Conservation (phyloP, 1,140 invertebrate species). For the Eubasilissa regina region DNA sequence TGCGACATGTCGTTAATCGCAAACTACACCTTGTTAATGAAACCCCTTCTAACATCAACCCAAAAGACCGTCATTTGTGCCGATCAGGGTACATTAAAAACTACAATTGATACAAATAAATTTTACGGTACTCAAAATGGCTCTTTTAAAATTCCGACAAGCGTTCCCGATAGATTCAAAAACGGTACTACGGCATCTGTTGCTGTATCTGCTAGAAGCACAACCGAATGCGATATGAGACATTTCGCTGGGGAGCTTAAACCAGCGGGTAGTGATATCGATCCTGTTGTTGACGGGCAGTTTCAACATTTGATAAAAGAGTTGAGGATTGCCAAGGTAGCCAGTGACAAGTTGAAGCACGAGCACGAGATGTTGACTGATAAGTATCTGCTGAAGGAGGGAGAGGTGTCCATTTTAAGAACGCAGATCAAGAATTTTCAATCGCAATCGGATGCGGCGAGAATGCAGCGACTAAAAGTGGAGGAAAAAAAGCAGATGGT, state of each 20-base stretch:
- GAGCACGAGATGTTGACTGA: slow-evolving; percentile 67
- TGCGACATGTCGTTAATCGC: slow-evolving; percentile 61
- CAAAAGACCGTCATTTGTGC: slow-evolving; percentile 12
- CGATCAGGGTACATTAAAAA: slow-evolving; percentile 15
- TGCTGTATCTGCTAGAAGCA: no score
- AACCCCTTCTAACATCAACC: slow-evolving; percentile 65
- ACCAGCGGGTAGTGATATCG: background rate
- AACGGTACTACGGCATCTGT: background rate
- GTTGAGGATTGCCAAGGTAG: slow-evolving; percentile 51
- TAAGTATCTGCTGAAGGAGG: slow-evolving; percentile 69
- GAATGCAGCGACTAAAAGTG: slow-evolving; percentile 66
- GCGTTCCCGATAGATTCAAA: background rate
- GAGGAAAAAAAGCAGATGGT: slow-evolving; percentile 67
- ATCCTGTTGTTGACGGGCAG: background rate
- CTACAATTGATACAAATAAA: background rate
- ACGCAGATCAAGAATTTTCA: slow-evolving; percentile 67
- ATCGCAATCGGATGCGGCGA: slow-evolving; percentile 64
- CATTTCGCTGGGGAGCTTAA: background rate
- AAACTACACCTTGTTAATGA: slow-evolving; percentile 66
- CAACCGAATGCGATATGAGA: background rate
- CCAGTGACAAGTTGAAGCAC: slow-evolving; percentile 68
- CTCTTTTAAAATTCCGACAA: slow-evolving; percentile 60
- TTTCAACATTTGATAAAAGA: slow-evolving; percentile 46
- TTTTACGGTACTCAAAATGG: slow-evolving; percentile 53
- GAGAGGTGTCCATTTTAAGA: slow-evolving; percentile 68